Conservation (phyloP, 1,140 invertebrate genomes). For the Leptoteleia sp. region DNA sequence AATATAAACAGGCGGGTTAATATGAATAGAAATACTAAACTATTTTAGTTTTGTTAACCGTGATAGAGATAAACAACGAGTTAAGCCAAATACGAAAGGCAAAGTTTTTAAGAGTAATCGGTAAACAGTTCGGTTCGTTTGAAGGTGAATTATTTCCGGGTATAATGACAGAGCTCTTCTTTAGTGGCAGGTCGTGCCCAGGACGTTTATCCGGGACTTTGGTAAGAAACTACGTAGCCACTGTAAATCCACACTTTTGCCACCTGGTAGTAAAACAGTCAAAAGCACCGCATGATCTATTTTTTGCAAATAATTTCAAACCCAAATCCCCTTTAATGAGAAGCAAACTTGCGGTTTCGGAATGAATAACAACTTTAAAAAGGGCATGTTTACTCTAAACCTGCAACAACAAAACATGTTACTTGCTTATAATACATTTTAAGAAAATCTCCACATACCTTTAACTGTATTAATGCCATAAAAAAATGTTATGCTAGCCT, state of each 20-base stretch:
- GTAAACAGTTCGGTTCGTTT: constrained; percentile 31
- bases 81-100: neutral
- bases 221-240: constrained; percentile 13
- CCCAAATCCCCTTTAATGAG: constrained; percentile 20
- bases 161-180: constrained; percentile 45
- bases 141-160: constrained; percentile 37
- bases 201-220: constrained; percentile 43
- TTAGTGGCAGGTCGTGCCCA: constrained; percentile 28
- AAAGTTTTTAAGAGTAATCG: constrained; percentile 28
- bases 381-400: neutral
- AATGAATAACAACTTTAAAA: constrained; percentile 8
- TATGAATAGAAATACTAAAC: too few relatives aligned
- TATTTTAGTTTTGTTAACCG: too few relatives aligned
- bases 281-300: constrained; percentile 32
- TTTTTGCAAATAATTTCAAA: constrained; percentile 40
- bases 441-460: neutral
- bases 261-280: constrained; percentile 12
- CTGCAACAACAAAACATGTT: constrained; percentile 5
- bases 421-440: constrained; percentile 4
- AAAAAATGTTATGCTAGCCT: too few relatives aligned
- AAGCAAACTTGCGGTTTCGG: constrained; percentile 21
- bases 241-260: constrained; percentile 20
- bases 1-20: too few relatives aligned
- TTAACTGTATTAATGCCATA: too few relatives aligned
- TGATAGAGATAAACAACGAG: constrained; percentile 20